Base-by-base conservation (phyloP, 2,113 vertebrate species). In the Polypterus bichir region DNA sequence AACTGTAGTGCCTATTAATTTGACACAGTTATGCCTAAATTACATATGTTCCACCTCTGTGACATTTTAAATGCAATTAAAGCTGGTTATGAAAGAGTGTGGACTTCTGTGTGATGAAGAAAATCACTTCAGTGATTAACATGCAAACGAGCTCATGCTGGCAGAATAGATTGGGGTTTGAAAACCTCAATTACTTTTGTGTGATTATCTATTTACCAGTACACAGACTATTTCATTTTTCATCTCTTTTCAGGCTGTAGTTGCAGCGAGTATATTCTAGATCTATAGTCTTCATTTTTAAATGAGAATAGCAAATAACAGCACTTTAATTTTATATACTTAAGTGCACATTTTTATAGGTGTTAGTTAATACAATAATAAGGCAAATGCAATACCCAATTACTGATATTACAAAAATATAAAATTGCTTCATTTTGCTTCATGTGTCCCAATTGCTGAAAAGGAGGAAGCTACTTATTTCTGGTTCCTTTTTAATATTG, bases 201-300 rank as follows among this genome's bases (percentile, higher is more conserved):
- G 90, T 98, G 93, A 98, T 98, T 97, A 97, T 98, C 93, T 98
- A 98, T 98, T 98, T 98, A 98, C 95, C 93, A 95, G 92, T 98
- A 98, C 92, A 98, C 93, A 97, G 89, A 88, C 89, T 87, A 86
- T 93, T 96, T 90, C 91, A 95, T 93, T 94, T 91, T 87, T 92
- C 91, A 91, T 91, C 89, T 89, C 87, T 88, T 86, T 88, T 76
- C 81, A 83, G 84, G 86, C 81, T 77, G 84, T 84, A 83, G 83
- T 82, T 79, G 89, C 87, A 88, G 27, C 27, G 27, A 27, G 27
- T 27, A 27, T 27, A 27, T 27, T 27, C 27, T 27, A 27, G 27
- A 27, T 27, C 27, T 27, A 27, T 27, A 27, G 27, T 27, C 27
- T 27, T 27, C 27, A 27, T 2, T 27, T 27, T 27, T 27, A 2